Evolutionary conservation across 2,888 invertebrate genomes (phyloP).

Genomic region (Cerastis rubricosa): DNA sequence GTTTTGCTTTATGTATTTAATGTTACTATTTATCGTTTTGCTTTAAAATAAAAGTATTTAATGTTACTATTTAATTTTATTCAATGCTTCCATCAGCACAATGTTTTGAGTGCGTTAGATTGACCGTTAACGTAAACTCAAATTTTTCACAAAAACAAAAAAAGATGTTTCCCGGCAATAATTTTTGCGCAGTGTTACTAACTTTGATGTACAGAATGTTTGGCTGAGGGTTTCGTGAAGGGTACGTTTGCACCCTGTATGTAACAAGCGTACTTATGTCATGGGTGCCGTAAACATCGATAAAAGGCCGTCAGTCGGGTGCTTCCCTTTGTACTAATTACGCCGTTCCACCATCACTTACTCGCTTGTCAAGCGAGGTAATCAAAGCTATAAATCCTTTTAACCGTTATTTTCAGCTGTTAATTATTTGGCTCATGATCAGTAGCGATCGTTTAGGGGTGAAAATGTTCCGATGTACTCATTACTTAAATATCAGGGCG

Average conservation of each 20-base stretch:
- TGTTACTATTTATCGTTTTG: too few relatives aligned
- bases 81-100: too few relatives aligned
- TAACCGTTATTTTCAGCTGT: constrained; percentile 26
- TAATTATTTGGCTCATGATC: constrained; percentile 28
- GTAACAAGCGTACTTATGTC: background rate
- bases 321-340: constrained; percentile 34
- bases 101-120: too few relatives aligned
- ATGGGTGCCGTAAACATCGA: background rate
- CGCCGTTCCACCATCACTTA: constrained; percentile 21
- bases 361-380: constrained; percentile 36
- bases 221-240: background rate
- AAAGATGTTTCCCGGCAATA: too few relatives aligned
- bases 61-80: too few relatives aligned
- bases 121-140: too few relatives aligned
- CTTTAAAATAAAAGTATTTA: too few relatives aligned
- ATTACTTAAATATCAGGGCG: too few relatives aligned
- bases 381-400: constrained; percentile 42
- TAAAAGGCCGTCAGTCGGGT: constrained; percentile 3
- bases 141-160: too few relatives aligned
- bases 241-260: background rate
- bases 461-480: background rate
- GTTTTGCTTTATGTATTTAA: too few relatives aligned
- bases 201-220: background rate
- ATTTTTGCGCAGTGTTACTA: too few relatives aligned
- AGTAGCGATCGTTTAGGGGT: background rate